These are phyloP conservation scores for Platysternon megacephalum DNA, from an alignment of 2,113 vertebrate species.

Conservation along the genomic window DNA sequence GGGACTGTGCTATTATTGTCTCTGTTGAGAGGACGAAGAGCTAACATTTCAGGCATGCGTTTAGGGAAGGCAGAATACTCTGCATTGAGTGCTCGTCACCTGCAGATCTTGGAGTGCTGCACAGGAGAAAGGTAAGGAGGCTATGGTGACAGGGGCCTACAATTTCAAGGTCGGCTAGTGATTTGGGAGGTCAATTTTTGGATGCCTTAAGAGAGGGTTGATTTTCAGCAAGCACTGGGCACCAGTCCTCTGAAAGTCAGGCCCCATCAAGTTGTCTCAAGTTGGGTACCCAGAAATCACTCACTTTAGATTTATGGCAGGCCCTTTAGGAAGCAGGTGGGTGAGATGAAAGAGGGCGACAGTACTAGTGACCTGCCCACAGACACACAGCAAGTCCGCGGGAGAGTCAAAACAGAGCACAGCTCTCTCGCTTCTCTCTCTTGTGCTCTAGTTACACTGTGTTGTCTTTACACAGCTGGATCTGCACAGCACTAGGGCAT, in stretches of 20 bases:
- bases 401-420: background rate
- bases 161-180: background rate
- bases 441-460: background rate
- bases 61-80: background rate
- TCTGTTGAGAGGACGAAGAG: background rate
- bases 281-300: background rate
- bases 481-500: background rate
- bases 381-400: background rate
- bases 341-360: rapidly evolving
- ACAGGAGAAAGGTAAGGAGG: background rate
- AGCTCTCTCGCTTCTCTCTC: background rate
- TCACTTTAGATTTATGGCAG: background rate
- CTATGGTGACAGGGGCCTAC: conserved; percentile 40
- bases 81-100: rapidly evolving
- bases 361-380: background rate
- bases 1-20: rapidly evolving
- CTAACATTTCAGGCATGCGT: rapidly evolving
- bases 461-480: background rate
- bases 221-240: background rate
- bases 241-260: background rate
- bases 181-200: conserved; percentile 35
- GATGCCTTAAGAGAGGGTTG: background rate
- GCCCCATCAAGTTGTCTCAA: background rate
- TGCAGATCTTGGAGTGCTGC: background rate
- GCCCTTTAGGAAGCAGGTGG: background rate